Evolutionary conservation across 2,797 vertebrate species (phyloP).

Genomic region (Brachymystax lenok): DNA sequence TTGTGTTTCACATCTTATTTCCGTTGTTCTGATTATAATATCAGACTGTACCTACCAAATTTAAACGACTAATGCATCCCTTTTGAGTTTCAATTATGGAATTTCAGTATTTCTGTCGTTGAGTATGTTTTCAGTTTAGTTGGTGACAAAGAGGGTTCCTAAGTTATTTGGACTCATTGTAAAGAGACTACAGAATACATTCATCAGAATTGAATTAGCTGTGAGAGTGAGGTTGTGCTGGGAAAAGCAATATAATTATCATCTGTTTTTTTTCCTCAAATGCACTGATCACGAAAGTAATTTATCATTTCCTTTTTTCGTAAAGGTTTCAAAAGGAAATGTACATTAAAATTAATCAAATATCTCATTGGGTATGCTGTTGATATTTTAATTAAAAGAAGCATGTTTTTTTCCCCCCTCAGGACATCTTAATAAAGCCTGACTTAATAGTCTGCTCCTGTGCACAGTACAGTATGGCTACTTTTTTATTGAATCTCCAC

Average conservation of each 20-base stretch:
- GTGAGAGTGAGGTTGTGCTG: neutral
- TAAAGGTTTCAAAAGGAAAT: slow-evolving; percentile 2
- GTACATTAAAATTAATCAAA: slow-evolving; percentile 11
- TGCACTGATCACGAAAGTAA: neutral
- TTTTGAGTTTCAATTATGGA: neutral
- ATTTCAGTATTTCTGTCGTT: neutral
- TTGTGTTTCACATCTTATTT: no score
- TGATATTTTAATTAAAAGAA: neutral
- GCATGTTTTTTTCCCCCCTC: neutral
- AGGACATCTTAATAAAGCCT: neutral
- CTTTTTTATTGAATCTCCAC: neutral
- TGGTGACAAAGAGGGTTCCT: neutral
- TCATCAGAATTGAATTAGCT: neutral
- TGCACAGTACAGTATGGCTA: neutral
- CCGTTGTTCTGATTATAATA: neutral
- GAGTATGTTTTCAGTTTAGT: neutral
- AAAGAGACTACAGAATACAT: neutral
- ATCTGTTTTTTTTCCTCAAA: neutral
- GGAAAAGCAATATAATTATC: neutral
- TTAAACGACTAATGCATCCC: neutral
- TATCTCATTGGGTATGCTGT: neutral
- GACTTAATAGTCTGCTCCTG: neutral
- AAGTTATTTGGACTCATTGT: neutral
- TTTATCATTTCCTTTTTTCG: neutral
- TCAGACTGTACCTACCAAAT: neutral